Base-by-base conservation (phyloP, 2,888 invertebrate genomes). In the Apocheima hispidaria region DNA sequence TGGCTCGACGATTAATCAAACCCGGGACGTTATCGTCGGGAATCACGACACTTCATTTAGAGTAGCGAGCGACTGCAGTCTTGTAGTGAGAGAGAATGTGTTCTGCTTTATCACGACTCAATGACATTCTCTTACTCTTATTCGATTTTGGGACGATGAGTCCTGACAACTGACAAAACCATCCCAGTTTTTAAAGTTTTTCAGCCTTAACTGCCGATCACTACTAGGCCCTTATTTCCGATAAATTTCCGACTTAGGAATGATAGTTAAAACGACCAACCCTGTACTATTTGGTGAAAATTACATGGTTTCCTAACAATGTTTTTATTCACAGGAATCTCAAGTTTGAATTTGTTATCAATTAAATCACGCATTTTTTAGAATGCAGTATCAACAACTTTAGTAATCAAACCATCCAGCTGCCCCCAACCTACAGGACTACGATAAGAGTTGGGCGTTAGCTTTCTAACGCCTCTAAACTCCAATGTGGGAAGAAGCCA, bases 401-500 rank as follows among this genome's bases (percentile, higher is more conserved):
- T 4, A 48, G 61, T 55, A 52, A 61, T 0, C 9, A 61, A 52
- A 61, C 7, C 14, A 4, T 2, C 12, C 46, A 20, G 10, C 18
- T 10, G 23, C 46, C 52, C 46, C 40, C 14, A 14, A 23, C 40
- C 46, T 56, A 33, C 12, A 5, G 38, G 20, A 30, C 44, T 44
- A 48, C 73, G 80, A 83, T 84, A 80, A 81, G 75, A 82, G 55
- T 48, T 56, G 46, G 61, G 55, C 55, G 50, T 55, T 49, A 60
- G 84, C 89, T 89, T 90, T 89, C 89, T 88, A 86, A 84, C 86
- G 80, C 82, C 79, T 81, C 75, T 57, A 59, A 51, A 50, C 68
- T 80, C 81, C 73, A 79, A 83, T 85, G 84, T 87, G 88, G 83
- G 87, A 89, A 87, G 74, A 71, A 83, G 79, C 74, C 81, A 84